Evolutionary conservation across 2,113 vertebrate genomes (phyloP), one percentile per base, ranked within the genome.

Genomic region (Thryonomys swinderianus): DNA sequence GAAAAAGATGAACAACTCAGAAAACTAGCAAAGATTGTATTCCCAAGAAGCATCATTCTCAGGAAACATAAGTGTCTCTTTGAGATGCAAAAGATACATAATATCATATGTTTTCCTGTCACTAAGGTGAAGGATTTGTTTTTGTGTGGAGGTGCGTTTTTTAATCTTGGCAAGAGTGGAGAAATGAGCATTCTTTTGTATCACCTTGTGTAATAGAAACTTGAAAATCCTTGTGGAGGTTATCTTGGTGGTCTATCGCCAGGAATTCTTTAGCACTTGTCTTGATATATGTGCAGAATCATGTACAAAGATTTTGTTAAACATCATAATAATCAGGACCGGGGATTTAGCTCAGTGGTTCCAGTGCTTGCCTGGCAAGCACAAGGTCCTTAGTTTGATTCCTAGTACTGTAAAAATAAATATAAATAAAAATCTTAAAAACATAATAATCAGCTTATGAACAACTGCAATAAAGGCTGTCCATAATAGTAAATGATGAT

Each of bases 21-120:
- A 85, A 93, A 93, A 91, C 85, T 69, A 89, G 51, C 85, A 57
- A 81, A 67, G 25, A 42, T 83, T 85, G 25, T 71, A 5, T 91
- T 78, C 34, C 59, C 25, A 76, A 89, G 73, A 84, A 67, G 84
- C 8, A 17, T 57, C 17, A 17, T 51, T 91, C 37, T 42, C n/a
- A 91, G 51, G 30, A 96, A 94, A 88, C 73, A 57, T 13, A 90
- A 76, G 42, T 85, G 64, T 16, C 30, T 85, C 18, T 95, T 78
- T n/a, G 88, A 61, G 51, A 30, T 64, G 55, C 86, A 66, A 83
- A 88, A 92, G 16, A 55, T 82, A 4, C 27, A n/a, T 88, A 61
- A 42, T 69, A 45, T 45, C 30, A 37, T 48, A 66, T 53, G 34
- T 66, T 91, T 95, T 88, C 42, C 53, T 2, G 74, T 23, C 53